Evolutionary conservation across 1,140 invertebrate species (phyloP).

Genomic region (Penaeus vannamei): DNA sequence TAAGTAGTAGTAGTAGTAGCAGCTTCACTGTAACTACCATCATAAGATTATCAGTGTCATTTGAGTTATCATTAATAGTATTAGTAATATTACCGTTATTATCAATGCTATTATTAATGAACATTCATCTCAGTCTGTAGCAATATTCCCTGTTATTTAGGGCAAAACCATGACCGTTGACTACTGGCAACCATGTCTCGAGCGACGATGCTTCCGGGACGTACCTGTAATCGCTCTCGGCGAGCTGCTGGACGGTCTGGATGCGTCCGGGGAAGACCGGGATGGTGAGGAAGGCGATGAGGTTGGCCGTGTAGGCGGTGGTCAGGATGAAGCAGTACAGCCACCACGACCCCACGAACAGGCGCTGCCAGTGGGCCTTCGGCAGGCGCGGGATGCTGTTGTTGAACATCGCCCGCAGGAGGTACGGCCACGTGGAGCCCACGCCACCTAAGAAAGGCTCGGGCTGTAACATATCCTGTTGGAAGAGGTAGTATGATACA

Average conservation of each 20-base stretch:
- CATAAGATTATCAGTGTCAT: too few relatives aligned
- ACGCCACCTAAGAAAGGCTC: neutral
- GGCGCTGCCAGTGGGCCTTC: neutral
- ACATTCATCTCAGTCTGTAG: too few relatives aligned
- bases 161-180: too few relatives aligned
- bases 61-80: too few relatives aligned
- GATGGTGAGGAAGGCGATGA: slow-evolving; percentile 55
- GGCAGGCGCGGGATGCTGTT: slow-evolving; percentile 33
- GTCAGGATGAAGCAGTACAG: slow-evolving; percentile 45
- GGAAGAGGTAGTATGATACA: neutral
- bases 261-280: slow-evolving; percentile 40
- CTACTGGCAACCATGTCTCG: too few relatives aligned
- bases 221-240: neutral
- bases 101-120: too few relatives aligned
- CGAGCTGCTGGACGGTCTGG: slow-evolving; percentile 30
- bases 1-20: too few relatives aligned
- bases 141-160: too few relatives aligned
- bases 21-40: too few relatives aligned
- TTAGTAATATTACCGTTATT: too few relatives aligned
- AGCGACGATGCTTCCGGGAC: too few relatives aligned
- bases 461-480: neutral
- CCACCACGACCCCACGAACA: slow-evolving; percentile 40
- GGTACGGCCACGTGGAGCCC: slow-evolving; percentile 1
- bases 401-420: slow-evolving; percentile 25
- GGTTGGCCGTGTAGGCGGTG: slow-evolving; percentile 56